phyloP scores from a whole-genome alignment of 2,888 invertebrate species.

The Allygus modestus region DNA sequence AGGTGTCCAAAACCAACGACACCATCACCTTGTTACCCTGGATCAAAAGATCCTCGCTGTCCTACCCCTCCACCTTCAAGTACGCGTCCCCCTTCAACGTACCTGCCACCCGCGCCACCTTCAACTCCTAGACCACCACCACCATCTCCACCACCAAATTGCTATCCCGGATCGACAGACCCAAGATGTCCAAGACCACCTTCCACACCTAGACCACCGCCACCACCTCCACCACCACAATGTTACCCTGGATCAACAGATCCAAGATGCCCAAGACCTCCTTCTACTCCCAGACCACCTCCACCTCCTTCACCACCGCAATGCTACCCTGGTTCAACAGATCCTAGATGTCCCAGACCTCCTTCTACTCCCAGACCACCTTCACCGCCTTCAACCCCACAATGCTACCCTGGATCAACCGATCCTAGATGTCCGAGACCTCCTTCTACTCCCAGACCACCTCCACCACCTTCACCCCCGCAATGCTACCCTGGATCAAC shows the following conservation, averaged over 20 bases:
- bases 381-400: conserved; percentile 71
- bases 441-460: conserved; percentile 67
- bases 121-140: conserved; percentile 65
- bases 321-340: conserved; percentile 67
- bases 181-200: conserved; percentile 71
- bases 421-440: conserved; percentile 73
- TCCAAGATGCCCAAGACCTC: conserved; percentile 72
- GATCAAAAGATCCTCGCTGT: conserved; percentile 66
- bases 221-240: conserved; percentile 65
- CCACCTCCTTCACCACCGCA: conserved; percentile 63
- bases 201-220: conserved; percentile 71
- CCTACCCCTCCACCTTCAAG: conserved; percentile 62
- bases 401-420: conserved; percentile 75
- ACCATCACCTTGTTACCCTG: conserved; percentile 67
- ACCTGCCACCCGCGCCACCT: conserved; percentile 68
- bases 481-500: conserved; percentile 73
- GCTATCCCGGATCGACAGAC: conserved; percentile 72
- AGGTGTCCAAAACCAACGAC: conserved; percentile 68
- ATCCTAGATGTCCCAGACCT: conserved; percentile 69
- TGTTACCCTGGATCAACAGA: conserved; percentile 73
- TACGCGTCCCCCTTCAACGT: conserved; percentile 63
- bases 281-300: conserved; percentile 69
- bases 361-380: conserved; percentile 70
- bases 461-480: conserved; percentile 70
- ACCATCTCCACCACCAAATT: conserved; percentile 69